Evolutionary conservation across 1,140 invertebrate genomes (phyloP), one percentile per base, ranked within the genome.

Genomic region (Lordiphosa clarofinis): DNA sequence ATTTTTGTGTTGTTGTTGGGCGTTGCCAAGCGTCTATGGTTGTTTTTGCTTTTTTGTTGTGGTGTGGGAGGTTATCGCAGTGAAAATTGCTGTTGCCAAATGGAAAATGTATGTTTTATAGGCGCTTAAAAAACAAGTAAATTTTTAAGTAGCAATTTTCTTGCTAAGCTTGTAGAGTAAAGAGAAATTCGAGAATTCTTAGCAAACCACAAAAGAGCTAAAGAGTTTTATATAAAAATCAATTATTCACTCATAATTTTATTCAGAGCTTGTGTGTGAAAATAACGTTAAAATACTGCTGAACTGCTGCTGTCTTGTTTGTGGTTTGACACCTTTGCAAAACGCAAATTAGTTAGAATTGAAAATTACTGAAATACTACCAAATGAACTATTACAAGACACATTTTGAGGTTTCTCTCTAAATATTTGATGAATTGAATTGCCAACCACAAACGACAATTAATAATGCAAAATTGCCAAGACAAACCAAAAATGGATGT

Each of bases 41-140:
- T 50, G 24, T 59, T 68, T 21, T 40, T 37, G n/a, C n/a, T n/a
- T 56, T n/a, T 48, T 12, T 12, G 38, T 6, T 40, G 35, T 56
- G 49, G 50, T 48, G 56, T 36, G 37, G 53, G 48, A 49, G 53
- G 53, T 15, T 54, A 31, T 24, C 43, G 11, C 15, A 46, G 36
- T 60, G 54, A 35, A 50, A 68, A 56, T 76, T 56, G 52, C 48
- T 68, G 49, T 49, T 61, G 31, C 15, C 38, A 74, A 74, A 74
- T 74, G 71, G 71, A 74, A 73, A 73, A 74, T 74, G 49, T 63
- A 68, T 73, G 71, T 73, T 73, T 74, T 31, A 47, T 46, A 52
- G 44, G 46, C 64, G 65, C 71, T 73, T 74, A 52, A 68, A 58
- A 57, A 46, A 46, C 43, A 46, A 56, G 39, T 50, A 74, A 74